Base-by-base conservation (phyloP, 2,888 invertebrate species). In the Bhutanitis thaidina region DNA sequence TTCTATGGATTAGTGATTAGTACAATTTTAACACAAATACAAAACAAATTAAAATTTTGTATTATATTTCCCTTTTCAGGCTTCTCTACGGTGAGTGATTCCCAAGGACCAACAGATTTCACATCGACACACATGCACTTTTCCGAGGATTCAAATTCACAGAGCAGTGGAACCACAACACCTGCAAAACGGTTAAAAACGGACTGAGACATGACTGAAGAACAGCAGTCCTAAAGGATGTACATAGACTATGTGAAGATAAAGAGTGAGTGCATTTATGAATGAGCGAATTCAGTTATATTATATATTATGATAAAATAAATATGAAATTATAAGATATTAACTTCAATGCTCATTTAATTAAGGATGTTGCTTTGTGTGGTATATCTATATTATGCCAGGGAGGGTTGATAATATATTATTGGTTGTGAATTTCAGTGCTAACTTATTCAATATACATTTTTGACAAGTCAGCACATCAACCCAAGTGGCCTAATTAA, bases 111-210 rank as follows among this genome's bases (percentile, higher is more conserved):
- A 1, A 95, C 95, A 25, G 96, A 96, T 59, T 95, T 94, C 69
- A 95, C 95, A 52, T 95, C 96, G n/a, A 92, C 93, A 14, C 94
- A 95, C 70, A 92, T 96, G 91, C 95, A 95, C 59, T 96, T 96
- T 78, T 96, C 96, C 0, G 96, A 97, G 80, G 96, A 97, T 76
- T 96, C 96, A 9, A 96, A 96, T 85, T 96, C 96, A 0, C 96
- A 96, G 79, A 94, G 95, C 67, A 96, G 95, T 72, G 96, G 96
- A 68, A 92, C 94, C 47, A 85, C 82, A 53, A 89, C 90, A 12
- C 91, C 93, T 3, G 93, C 94, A 9, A 96, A 96, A 77, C 91
- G 95, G 73, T 87, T 95, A 83, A 96, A 95, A 91, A 93, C 94
- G 69, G 95, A 94, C 69, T 93, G 91, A 92, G 62, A 55, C 55